phyloP scores from a whole-genome alignment of 2,888 invertebrate species.

The Agonopterix heracliana region DNA sequence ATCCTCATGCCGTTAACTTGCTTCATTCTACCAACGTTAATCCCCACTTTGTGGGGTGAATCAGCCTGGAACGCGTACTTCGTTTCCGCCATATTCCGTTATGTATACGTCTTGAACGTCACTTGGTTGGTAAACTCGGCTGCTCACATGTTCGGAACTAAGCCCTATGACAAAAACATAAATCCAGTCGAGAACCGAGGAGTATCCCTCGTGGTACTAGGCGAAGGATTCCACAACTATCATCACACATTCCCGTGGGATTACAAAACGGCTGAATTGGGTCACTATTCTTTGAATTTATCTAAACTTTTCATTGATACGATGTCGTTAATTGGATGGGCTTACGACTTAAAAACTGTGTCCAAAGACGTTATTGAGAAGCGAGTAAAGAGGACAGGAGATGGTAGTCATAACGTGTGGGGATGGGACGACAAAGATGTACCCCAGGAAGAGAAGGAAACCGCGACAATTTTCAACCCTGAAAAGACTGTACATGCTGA shows the following conservation, averaged over 20 bases:
- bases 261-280: constrained; percentile 88
- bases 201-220: constrained; percentile 80
- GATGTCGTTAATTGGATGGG: constrained; percentile 89
- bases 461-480: constrained; percentile 20
- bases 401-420: constrained; percentile 84
- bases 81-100: constrained; percentile 84
- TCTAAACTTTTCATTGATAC: constrained; percentile 86
- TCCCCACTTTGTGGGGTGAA: constrained; percentile 89
- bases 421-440: constrained; percentile 82
- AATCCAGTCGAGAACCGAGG: constrained; percentile 82
- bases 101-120: constrained; percentile 85
- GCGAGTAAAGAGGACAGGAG: constrained; percentile 84
- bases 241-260: constrained; percentile 92
- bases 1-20: constrained; percentile 83
- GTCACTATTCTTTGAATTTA: constrained; percentile 81
- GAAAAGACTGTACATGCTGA: constrained; percentile 5
- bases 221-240: constrained; percentile 92
- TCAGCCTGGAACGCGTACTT: constrained; percentile 78
- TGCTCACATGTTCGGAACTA: constrained; percentile 86
- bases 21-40: constrained; percentile 83
- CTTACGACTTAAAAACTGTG: constrained; percentile 90
- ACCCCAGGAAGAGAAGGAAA: constrained; percentile 29
- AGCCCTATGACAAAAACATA: constrained; percentile 84
- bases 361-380: constrained; percentile 81
- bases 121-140: constrained; percentile 95